phyloP scores from a whole-genome alignment of 2,797 vertebrate species.

The Enteromius radiatus region DNA sequence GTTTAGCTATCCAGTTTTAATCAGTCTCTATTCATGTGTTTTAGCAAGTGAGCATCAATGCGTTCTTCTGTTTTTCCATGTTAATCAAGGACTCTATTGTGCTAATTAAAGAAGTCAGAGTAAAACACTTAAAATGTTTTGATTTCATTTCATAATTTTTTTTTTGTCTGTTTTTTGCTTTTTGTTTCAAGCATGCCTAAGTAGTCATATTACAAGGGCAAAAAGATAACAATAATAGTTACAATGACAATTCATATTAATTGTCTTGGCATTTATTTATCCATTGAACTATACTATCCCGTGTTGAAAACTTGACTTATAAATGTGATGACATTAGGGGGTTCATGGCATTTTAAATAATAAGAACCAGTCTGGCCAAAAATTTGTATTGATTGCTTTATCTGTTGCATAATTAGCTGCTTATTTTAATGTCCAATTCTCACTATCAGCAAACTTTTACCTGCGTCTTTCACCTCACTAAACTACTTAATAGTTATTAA shows the following conservation, averaged over 20 bases:
- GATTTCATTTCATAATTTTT: not conserved
- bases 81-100: not conserved
- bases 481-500: too few relatives aligned
- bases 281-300: not conserved
- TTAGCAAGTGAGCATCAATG: not conserved
- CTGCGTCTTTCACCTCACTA: too few relatives aligned
- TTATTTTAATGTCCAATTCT: too few relatives aligned
- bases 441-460: too few relatives aligned
- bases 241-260: not conserved
- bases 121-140: not conserved
- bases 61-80: not conserved
- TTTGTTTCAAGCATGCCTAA: not conserved
- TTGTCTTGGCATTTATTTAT: not conserved
- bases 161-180: too few relatives aligned
- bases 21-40: not conserved
- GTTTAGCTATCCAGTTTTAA: not conserved
- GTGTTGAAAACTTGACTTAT: not conserved
- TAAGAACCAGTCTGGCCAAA: not conserved
- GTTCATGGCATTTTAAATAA: not conserved
- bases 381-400: not conserved
- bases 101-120: constrained; percentile 1
- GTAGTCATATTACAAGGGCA: not conserved
- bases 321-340: not conserved
- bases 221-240: not conserved
- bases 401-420: not conserved